These are phyloP conservation scores for Bradypodion pumilum DNA, from an alignment of 2,797 vertebrate genomes.

Conservation along the genomic window DNA sequence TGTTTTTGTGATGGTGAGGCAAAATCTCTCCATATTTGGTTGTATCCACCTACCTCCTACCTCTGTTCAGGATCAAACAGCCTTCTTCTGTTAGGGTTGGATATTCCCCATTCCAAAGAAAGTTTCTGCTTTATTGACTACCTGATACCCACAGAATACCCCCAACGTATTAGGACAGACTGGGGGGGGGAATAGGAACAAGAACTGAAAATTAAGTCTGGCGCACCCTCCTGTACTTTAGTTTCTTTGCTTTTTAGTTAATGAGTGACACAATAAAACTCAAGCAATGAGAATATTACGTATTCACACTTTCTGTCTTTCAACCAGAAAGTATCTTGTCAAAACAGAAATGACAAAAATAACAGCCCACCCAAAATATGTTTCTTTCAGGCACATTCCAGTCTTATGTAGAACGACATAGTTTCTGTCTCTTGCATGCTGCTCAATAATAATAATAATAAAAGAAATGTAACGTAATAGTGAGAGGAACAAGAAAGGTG, in stretches of 20 bases:
- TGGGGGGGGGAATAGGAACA: background rate
- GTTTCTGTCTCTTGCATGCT: background rate
- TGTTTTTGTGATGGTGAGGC: background rate
- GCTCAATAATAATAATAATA: background rate
- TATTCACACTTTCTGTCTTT: background rate
- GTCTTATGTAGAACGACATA: background rate
- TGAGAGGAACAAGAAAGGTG: background rate
- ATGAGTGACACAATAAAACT: background rate
- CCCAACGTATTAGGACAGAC: background rate
- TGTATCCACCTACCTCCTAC: background rate
- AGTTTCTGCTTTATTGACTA: background rate
- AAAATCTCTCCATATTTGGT: background rate
- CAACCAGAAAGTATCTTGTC: background rate
- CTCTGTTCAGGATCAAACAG: background rate
- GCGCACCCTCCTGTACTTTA: background rate
- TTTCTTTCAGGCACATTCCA: background rate
- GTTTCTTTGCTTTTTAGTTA: background rate
- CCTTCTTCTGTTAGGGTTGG: background rate
- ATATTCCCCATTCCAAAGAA: constrained; percentile 1
- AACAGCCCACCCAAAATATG: background rate
- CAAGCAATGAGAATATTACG: background rate
- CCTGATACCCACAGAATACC: background rate
- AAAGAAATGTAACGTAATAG: background rate
- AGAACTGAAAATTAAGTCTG: background rate
- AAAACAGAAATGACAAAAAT: background rate